A percentile compares a stretch with the other conserved stretches of the same genome.
phyloP scores from a whole-genome alignment of 2,888 invertebrate genomes.

The Ormia ochracea region DNA sequence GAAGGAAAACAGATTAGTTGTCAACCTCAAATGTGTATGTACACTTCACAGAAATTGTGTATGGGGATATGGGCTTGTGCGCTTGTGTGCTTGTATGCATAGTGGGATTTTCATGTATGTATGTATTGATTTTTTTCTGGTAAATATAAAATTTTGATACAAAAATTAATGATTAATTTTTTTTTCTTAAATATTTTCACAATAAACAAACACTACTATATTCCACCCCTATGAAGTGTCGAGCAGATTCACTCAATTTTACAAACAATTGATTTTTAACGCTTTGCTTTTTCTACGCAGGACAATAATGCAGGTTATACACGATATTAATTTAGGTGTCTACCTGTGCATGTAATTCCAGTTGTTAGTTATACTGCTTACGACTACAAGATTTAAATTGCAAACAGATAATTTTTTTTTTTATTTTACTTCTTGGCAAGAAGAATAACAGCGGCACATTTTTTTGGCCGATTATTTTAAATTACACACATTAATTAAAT shows the following conservation, averaged over 20 bases:
- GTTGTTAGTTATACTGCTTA: too few relatives aligned
- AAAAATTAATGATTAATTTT: background rate
- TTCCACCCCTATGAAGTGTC: slow-evolving; percentile 21
- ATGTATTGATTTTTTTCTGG: slow-evolving; percentile 53
- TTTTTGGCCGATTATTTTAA: too few relatives aligned
- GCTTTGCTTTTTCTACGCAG: background rate
- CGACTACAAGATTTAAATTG: too few relatives aligned
- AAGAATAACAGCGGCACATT: too few relatives aligned
- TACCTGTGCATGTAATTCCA: too few relatives aligned
- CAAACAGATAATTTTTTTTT: too few relatives aligned
- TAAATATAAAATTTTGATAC: slow-evolving; percentile 14
- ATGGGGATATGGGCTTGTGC: too few relatives aligned
- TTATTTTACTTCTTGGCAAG: too few relatives aligned
- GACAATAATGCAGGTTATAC: background rate
- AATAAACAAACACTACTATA: slow-evolving; percentile 15
- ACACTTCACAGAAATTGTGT: background rate
- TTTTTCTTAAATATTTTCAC: background rate
- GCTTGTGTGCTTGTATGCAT: slow-evolving; percentile 22
- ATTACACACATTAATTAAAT: too few relatives aligned
- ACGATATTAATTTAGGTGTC: background rate
- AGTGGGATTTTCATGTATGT: slow-evolving; percentile 43
- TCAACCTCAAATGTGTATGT: slow-evolving; percentile 31
- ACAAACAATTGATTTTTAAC: slow-evolving; percentile 16
- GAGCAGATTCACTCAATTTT: slow-evolving; percentile 4
- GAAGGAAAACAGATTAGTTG: slow-evolving; percentile 13